Base-by-base conservation (phyloP, 2,888 invertebrate genomes). In the Phalangium opilio region DNA sequence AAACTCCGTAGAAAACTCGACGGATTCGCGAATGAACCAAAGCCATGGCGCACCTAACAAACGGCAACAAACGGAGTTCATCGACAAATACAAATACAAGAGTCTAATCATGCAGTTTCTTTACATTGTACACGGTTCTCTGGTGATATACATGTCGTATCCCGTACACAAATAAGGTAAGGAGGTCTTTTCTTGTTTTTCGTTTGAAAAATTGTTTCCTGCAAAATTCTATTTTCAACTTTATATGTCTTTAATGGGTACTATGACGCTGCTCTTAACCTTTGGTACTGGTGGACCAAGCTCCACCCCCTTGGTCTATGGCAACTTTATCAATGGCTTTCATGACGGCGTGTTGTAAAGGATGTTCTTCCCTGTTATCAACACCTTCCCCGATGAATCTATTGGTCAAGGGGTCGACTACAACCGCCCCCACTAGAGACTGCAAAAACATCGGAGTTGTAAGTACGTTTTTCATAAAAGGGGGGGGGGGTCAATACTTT, bases 111-210 rank as follows among this genome's bases (percentile, higher is more conserved):
- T n/a, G n/a, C n/a, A 10, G 18, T 38, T 8, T 17, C 18, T 38
- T 38, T 55, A 67, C 81, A 95, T 86, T 1, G 84, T 63, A 67
- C 96, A 96, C 0, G 95, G 93, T 64, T 96, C 95, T 50, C 74
- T 73, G 0, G 81, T 74, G 38, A 84, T 64, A 62, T 86, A 93
- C 2, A 84, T 67, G 68, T 85, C 80, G 65, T 84, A 89, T 2
- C 83, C 83, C 0, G 93, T 68, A 57, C 56, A 57, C 15, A 57
- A 44, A 50, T 57, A 52, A 32, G 48, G 45, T 41, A 55, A 20
- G 21, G 12, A 33, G 32, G 20, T 8, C 43, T 44, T 44, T 18
- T 21, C 33, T 34, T 8, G 20, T 41, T 48, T 27, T 8, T 27
- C 27, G 5, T 27, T 27, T 8, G 27, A 7, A 27, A 27, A 27